These are phyloP conservation scores for Ancistrus triradiatus DNA, from an alignment of 2,113 vertebrate species.

Conservation along the genomic window DNA sequence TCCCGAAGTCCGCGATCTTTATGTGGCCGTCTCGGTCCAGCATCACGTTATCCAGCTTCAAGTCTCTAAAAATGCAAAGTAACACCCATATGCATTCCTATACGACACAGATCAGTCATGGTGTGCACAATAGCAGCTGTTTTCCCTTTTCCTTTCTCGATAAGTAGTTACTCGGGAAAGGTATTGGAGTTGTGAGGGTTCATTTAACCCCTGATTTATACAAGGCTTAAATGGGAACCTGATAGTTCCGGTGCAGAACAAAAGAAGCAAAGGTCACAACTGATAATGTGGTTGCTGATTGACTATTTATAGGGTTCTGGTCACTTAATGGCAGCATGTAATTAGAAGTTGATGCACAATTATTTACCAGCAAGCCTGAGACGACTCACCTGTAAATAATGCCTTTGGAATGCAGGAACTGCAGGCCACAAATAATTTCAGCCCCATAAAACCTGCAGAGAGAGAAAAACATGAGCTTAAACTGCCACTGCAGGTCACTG, in stretches of 20 bases:
- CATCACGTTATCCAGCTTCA: constrained; percentile 98
- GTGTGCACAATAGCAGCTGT: too few species aligned
- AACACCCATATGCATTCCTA: too few species aligned
- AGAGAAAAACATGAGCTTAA: constrained; percentile 4
- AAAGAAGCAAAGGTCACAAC: too few species aligned
- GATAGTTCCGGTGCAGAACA: too few species aligned
- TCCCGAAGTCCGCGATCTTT: constrained; percentile 97
- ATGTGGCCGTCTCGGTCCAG: constrained; percentile 89
- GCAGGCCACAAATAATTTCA: constrained; percentile 91
- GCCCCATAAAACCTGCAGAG: constrained; percentile 88
- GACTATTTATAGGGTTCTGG: background rate
- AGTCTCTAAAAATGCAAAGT: constrained; percentile 72
- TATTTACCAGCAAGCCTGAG: background rate
- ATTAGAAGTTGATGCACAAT: background rate
- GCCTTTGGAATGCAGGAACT: constrained; percentile 92
- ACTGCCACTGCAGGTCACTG: constrained; percentile 11
- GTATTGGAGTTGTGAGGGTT: too few species aligned
- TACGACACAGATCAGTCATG: too few species aligned
- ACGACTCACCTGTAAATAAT: constrained; percentile 90
- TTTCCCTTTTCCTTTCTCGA: too few species aligned
- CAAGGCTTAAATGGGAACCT: too few species aligned
- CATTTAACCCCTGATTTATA: too few species aligned
- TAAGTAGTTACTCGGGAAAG: too few species aligned
- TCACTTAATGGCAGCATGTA: background rate
- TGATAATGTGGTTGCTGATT: too few species aligned